Conservation (phyloP, 1,140 invertebrate genomes). For the Helicoverpa armigera region DNA sequence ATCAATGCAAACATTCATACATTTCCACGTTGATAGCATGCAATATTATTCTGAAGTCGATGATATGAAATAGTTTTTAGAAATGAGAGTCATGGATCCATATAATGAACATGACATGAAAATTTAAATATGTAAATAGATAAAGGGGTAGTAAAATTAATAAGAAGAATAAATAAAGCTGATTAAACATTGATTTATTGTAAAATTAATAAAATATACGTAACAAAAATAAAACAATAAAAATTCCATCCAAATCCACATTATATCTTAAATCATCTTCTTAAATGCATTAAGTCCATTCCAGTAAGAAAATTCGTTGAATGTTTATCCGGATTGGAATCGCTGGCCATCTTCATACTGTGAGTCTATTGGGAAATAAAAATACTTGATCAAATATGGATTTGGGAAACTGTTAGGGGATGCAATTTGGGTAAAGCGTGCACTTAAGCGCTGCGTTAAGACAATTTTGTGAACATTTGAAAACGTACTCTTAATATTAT, state of each 20-base stretch:
- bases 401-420: constrained; percentile 67
- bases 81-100: not conserved
- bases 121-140: not conserved
- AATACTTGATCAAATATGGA: constrained; percentile 78
- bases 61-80: not conserved
- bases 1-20: not conserved
- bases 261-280: constrained; percentile 73
- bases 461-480: constrained; percentile 14
- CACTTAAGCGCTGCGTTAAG: constrained; percentile 30
- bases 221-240: constrained; percentile 69
- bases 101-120: not conserved
- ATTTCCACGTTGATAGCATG: not conserved
- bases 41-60: not conserved
- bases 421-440: constrained; percentile 41
- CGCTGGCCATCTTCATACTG: constrained; percentile 76
- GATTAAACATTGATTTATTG: constrained; percentile 74
- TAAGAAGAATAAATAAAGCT: constrained; percentile 62
- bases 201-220: constrained; percentile 63
- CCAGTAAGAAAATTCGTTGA: constrained; percentile 60
- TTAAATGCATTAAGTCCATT: constrained; percentile 73
- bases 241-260: constrained; percentile 79
- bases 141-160: constrained; percentile 19
- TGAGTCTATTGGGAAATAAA: constrained; percentile 81
- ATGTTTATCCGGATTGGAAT: constrained; percentile 57
- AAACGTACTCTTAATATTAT: not conserved